Conservation (phyloP, 2,888 invertebrate genomes). For the Chymomyza caudatula region DNA sequence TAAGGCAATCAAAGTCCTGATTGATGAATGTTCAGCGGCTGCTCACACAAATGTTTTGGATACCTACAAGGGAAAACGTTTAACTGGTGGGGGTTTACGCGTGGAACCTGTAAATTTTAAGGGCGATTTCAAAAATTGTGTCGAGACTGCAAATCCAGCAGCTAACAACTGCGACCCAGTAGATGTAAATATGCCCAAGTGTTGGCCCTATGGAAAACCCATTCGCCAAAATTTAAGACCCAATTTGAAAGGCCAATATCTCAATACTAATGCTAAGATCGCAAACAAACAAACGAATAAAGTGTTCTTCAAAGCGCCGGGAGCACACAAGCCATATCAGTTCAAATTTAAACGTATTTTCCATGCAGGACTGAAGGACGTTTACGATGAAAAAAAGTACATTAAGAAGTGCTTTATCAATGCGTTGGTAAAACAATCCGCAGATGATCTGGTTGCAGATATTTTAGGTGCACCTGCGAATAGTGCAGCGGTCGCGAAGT, state of each 20-base stretch:
- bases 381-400: slow-evolving; percentile 17
- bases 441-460: not conserved
- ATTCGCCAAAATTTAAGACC: not conserved
- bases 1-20: slow-evolving; percentile 18
- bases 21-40: slow-evolving; percentile 31
- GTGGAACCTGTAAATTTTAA: slow-evolving; percentile 28
- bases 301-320: slow-evolving; percentile 45
- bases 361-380: slow-evolving; percentile 29
- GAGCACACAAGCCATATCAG: slow-evolving; percentile 37
- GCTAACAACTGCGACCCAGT: not conserved
- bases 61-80: slow-evolving; percentile 24
- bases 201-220: not conserved
- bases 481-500: not conserved
- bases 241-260: not conserved
- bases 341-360: slow-evolving; percentile 63
- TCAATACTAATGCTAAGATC: not conserved
- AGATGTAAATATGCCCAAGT: too few species aligned
- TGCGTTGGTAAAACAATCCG: slow-evolving; percentile 22
- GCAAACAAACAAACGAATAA: slow-evolving; percentile 23
- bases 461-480: not conserved
- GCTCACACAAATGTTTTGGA: slow-evolving; percentile 29
- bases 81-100: slow-evolving; percentile 35
- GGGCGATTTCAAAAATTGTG: not conserved
- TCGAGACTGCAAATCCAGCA: not conserved
- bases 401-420: slow-evolving; percentile 34